Evolutionary conservation across 2,113 vertebrate species (phyloP).

Genomic region (Corydoras maculifer): DNA sequence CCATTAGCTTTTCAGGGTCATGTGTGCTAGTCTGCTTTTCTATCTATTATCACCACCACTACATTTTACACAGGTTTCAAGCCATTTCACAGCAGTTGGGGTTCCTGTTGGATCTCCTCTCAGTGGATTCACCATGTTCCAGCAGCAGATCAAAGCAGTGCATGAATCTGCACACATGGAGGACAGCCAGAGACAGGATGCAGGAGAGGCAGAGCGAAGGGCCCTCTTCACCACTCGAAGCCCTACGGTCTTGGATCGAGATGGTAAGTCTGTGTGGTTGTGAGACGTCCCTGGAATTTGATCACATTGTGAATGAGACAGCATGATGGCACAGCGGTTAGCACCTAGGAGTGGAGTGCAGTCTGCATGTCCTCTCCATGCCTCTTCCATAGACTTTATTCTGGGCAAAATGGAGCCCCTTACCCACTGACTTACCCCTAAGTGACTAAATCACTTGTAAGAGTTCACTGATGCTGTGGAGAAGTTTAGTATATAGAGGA

Average conservation of each 20-base stretch:
- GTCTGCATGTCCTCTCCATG: too few relatives aligned
- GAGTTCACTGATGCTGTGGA: too few relatives aligned
- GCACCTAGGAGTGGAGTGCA: too few relatives aligned
- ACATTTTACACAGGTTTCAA: slow-evolving; percentile 52
- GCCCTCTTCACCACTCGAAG: slow-evolving; percentile 73
- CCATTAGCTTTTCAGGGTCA: too few relatives aligned
- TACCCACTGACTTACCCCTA: too few relatives aligned
- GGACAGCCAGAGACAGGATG: slow-evolving; percentile 88
- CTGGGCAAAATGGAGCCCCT: too few relatives aligned
- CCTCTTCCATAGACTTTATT: too few relatives aligned
- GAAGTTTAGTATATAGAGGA: too few relatives aligned
- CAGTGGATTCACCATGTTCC: slow-evolving; percentile 84
- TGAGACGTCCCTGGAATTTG: too few relatives aligned
- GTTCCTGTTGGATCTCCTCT: slow-evolving; percentile 71
- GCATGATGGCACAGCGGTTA: background rate
- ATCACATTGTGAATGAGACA: background rate
- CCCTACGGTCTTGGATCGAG: slow-evolving; percentile 79
- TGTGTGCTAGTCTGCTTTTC: too few relatives aligned
- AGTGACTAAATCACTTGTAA: too few relatives aligned
- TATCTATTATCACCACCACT: too few relatives aligned
- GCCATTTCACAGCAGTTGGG: slow-evolving; percentile 71
- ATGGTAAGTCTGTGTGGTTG: slow-evolving; percentile 64
- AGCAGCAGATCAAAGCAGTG: slow-evolving; percentile 90
- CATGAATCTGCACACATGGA: slow-evolving; percentile 87
- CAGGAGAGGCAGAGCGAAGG: slow-evolving; percentile 77